Base-by-base conservation (phyloP, 2,113 vertebrate genomes). In the Nycticebus coucang region DNA sequence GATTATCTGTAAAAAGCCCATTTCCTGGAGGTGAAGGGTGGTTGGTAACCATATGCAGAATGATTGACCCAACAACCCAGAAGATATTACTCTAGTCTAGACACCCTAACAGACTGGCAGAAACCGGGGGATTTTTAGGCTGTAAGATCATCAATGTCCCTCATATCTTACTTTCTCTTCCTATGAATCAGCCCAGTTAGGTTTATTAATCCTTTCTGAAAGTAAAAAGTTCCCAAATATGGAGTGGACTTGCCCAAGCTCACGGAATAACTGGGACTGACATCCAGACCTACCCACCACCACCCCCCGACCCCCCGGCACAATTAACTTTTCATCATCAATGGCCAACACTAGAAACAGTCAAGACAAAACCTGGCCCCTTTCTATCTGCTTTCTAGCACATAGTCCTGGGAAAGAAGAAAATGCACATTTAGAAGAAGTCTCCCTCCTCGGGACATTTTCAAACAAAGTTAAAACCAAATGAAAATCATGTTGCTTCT, bases 401-500 rank as follows among this genome's bases (percentile, higher is more conserved):
- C 12, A 17, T 1, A 30, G 53, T 74, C 75, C 71, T 78, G 53
- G 55, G 91, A 78, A 96, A 81, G 75, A 91, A 79, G 82, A 71
- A 71, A 87, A 92, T 35, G 71, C 30, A 59, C 4, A 5, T 72
- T 45, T 87, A 75, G 64, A 82, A 84, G 74, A 60, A 84, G 72
- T 96, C 62, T 85, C 89, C 35, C 89, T 97, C 96, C 28, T 84
- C 87, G 93, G 93, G 90, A 96, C 77, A 64, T 89, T 96, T 96
- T 81, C 37, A 89, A 96, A 96, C 0, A 3, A 97, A 96, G 94
- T 97, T 97, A 96, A 86, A 91, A 50, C 50, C 87, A 94, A 97
- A 96, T 87, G 94, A 98, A 97, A 95, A 95, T 89, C 62, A 69
- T 87, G 91, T 89, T 94, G 80, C 80, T 94, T 96, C 80, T 93